Conservation (phyloP, 2,888 invertebrate species). For the Tetragnatha montana region DNA sequence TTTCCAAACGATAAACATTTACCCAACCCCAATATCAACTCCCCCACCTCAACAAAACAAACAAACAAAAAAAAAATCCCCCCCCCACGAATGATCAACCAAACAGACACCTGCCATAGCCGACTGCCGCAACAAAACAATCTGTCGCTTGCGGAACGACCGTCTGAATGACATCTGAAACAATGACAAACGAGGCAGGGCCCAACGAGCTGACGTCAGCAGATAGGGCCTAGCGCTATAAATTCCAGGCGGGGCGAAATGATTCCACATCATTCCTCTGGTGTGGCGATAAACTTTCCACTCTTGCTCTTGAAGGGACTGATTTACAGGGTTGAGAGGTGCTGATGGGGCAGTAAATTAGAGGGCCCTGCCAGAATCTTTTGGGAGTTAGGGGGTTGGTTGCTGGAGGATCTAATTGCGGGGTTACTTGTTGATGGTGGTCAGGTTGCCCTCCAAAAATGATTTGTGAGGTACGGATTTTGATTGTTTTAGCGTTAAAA, state of each 20-base stretch:
- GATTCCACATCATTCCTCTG: conserved; percentile 35
- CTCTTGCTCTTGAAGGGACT: conserved; percentile 16
- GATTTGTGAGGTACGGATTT: too few species aligned
- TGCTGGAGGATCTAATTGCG: background rate
- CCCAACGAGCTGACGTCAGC: conserved; percentile 44
- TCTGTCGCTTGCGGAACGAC: background rate
- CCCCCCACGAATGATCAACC: too few species aligned
- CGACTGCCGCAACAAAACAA: too few species aligned
- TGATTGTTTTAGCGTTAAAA: too few species aligned
- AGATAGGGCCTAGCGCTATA: conserved; percentile 23
- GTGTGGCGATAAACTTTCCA: conserved; percentile 45
- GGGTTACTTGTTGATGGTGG: background rate
- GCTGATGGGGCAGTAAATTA: conserved; percentile 43
- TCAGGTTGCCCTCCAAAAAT: too few species aligned
- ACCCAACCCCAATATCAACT: too few species aligned
- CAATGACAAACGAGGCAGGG: conserved; percentile 33
- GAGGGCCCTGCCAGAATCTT: background rate
- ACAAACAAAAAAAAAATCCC: too few species aligned
- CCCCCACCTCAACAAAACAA: too few species aligned
- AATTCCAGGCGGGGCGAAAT: conserved; percentile 40
- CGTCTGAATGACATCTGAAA: background rate
- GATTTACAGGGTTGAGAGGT: conserved; percentile 32
- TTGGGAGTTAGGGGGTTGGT: too few species aligned
- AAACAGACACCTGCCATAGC: too few species aligned
- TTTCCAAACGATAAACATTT: too few species aligned